These are phyloP conservation scores for Papilio protenor DNA, from an alignment of 2,888 invertebrate genomes.

Conservation along the genomic window DNA sequence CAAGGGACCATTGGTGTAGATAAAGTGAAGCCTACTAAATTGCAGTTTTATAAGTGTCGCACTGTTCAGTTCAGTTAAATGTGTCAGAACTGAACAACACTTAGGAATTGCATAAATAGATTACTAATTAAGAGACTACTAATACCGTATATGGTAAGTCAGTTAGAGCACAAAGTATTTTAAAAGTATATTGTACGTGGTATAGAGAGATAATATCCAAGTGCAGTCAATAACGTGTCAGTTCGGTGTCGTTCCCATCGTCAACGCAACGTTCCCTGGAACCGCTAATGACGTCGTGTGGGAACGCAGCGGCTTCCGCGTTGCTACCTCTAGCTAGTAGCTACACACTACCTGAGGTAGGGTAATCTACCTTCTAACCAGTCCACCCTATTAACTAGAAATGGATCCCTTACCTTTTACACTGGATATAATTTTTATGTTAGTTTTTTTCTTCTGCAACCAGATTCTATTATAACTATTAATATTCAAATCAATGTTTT, in stretches of 20 bases:
- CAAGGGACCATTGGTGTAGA: too few species aligned
- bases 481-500: background rate
- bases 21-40: too few species aligned
- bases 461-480: background rate
- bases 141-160: background rate
- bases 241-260: slow-evolving; percentile 62
- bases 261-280: slow-evolving; percentile 60
- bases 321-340: slow-evolving; percentile 45
- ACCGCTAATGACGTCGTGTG: slow-evolving; percentile 75
- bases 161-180: background rate
- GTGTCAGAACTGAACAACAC: too few species aligned
- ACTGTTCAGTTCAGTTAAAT: too few species aligned
- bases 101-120: too few species aligned
- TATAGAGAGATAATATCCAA: slow-evolving; percentile 3
- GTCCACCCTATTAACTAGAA: slow-evolving; percentile 28
- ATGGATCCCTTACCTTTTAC: slow-evolving; percentile 15
- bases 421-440: background rate
- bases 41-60: too few species aligned
- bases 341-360: slow-evolving; percentile 1
- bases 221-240: slow-evolving; percentile 56
- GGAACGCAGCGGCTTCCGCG: slow-evolving; percentile 68
- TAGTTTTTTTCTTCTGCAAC: background rate
- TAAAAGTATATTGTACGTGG: background rate
- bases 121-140: background rate
- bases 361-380: slow-evolving; percentile 17